A percentile compares a stretch with the other conserved stretches of the same genome.
phyloP scores from a whole-genome alignment of 2,797 vertebrate genomes.

The Falco columbarius region DNA sequence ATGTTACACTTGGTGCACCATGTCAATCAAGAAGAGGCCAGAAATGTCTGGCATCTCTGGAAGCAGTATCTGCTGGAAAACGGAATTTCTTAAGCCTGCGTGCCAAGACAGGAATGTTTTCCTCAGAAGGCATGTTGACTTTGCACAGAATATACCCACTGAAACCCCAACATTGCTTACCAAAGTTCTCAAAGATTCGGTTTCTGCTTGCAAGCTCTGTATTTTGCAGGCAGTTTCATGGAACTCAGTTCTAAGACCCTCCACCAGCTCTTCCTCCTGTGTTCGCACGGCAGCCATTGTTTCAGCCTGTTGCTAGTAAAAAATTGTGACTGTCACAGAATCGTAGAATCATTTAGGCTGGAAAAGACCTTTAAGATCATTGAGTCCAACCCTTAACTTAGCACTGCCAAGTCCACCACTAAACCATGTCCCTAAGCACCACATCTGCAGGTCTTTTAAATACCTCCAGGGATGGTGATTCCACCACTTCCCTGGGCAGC shows the following conservation, averaged over 20 bases:
- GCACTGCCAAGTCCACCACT: no score
- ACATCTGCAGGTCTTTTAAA: no score
- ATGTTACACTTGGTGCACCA: not conserved
- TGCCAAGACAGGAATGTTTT: not conserved
- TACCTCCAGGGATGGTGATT: no score
- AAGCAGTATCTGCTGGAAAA: not conserved
- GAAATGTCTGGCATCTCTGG: not conserved
- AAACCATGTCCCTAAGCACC: no score
- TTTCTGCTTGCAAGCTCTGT: conserved; percentile 92
- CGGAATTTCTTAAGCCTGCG: not conserved
- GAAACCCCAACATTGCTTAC: conserved; percentile 62
- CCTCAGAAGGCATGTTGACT: not conserved
- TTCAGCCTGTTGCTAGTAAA: conserved; percentile 74
- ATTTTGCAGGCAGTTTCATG: conserved; percentile 85
- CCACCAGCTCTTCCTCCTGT: conserved; percentile 86
- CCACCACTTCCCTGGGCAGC: no score
- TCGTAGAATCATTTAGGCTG: no score
- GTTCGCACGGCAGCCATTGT: conserved; percentile 74
- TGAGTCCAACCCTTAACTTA: no score
- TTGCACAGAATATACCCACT: not conserved
- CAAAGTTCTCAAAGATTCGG: conserved; percentile 88
- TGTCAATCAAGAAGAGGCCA: not conserved
- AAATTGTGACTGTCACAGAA: not conserved
- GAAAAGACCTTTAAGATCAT: no score
- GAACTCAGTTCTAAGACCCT: conserved; percentile 84